Evolutionary conservation across 1,140 invertebrate genomes (phyloP), one percentile per base, ranked within the genome.

Genomic region (Harpegnathos saltator): DNA sequence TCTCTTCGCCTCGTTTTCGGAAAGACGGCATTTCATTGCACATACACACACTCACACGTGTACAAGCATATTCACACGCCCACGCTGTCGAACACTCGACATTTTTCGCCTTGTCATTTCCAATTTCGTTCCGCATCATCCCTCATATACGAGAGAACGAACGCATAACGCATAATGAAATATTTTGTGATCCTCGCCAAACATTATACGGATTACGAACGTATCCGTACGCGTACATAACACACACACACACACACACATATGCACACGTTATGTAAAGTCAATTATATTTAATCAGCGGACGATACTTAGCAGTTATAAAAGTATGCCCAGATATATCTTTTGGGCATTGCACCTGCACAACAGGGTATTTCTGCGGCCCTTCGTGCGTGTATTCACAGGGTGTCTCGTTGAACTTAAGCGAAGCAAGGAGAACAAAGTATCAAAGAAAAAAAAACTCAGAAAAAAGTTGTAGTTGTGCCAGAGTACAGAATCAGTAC

Each of bases 271-370:
- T 74, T 74, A 74, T 74, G 75, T 71, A 80, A 80, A 71, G 78
- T 82, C 78, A 82, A 82, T 82, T 82, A 82, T 62, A 74, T 73
- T 82, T 82, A 82, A 82, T 73, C 58, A 63, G 69, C 59, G 48
- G 69, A 82, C 69, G 78, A 72, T 82, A 74, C 69, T 44, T 68
- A 82, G 78, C 78, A 74, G 22, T 82, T 74, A 82, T 44, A 81
- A 73, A n/a, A 61, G 56, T 44, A 58, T 74, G 61, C 38, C 56
- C 75, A 72, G 15, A 62, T 82, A 71, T 72, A 72, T 19, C 33
- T 74, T 52, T 62, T 54, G 69, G 44, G 58, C 58, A 73, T 72
- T 73, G 69, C 78, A 82, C 26, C 15, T 78, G 62, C 69, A 63
- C 77, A 81, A 44, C 58, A 73, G 69, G 78, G 78, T 82, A 74